Evolutionary conservation across 2,888 invertebrate species (phyloP).

Genomic region (Nomada ruficornis): DNA sequence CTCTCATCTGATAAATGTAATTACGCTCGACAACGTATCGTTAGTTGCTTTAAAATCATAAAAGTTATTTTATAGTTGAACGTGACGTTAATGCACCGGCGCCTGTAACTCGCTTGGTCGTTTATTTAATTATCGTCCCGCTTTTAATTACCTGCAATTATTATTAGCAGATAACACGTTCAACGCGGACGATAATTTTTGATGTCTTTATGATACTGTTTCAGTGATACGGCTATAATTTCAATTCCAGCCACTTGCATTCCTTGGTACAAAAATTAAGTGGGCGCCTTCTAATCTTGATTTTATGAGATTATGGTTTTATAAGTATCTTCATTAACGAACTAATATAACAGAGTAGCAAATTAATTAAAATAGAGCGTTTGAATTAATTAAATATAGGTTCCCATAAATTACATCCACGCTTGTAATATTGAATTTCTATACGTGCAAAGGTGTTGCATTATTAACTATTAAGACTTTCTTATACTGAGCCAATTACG

Average conservation of each 20-base stretch:
- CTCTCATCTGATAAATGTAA: constrained; percentile 49
- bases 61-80: constrained; percentile 48
- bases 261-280: neutral
- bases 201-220: constrained; percentile 1
- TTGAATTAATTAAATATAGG: too few relatives aligned
- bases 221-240: constrained; percentile 7
- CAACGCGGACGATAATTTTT: constrained; percentile 11
- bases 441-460: too few relatives aligned
- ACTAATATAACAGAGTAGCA: too few relatives aligned
- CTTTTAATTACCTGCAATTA: constrained; percentile 44
- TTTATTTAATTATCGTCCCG: constrained; percentile 44
- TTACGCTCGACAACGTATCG: constrained; percentile 50
- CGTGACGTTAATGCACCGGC: constrained; percentile 33
- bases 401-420: too few relatives aligned
- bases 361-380: too few relatives aligned
- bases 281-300: neutral
- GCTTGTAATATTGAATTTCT: too few relatives aligned
- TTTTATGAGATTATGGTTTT: neutral
- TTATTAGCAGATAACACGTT: constrained; percentile 36
- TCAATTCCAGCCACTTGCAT: neutral
- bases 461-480: too few relatives aligned
- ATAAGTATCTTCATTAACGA: neutral
- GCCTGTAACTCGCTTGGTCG: constrained; percentile 8
- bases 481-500: too few relatives aligned
- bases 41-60: constrained; percentile 48